Evolutionary conservation across 2,113 vertebrate genomes (phyloP).

Genomic region (Hippocampus barbouri): DNA sequence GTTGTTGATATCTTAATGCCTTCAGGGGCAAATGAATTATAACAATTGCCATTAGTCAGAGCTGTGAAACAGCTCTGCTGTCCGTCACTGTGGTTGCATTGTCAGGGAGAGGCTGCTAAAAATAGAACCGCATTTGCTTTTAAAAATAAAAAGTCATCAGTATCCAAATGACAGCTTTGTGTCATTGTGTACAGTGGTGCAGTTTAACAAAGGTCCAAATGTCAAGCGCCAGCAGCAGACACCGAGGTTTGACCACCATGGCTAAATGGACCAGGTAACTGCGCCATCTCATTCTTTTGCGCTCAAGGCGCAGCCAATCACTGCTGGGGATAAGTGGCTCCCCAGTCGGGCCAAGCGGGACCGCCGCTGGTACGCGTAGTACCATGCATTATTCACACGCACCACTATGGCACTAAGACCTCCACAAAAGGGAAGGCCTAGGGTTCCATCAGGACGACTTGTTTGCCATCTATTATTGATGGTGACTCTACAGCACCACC

Average conservation of each 20-base stretch:
- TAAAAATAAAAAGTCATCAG: constrained; percentile 68
- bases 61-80: constrained; percentile 6
- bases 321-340: constrained; percentile 59
- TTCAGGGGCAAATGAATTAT: neutral
- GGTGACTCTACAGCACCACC: constrained; percentile 63
- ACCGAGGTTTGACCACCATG: constrained; percentile 67
- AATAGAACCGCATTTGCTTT: constrained; percentile 60
- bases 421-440: constrained; percentile 68
- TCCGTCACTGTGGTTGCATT: constrained; percentile 38
- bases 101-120: constrained; percentile 13
- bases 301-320: constrained; percentile 66
- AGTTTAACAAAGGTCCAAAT: constrained; percentile 69
- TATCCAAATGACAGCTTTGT: constrained; percentile 68
- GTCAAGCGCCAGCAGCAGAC: constrained; percentile 59
- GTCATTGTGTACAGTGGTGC: constrained; percentile 59
- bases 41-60: neutral
- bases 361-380: constrained; percentile 60
- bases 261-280: constrained; percentile 75
- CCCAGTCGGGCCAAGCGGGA: constrained; percentile 55
- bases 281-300: constrained; percentile 69
- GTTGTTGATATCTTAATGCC: neutral
- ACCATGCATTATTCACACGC: constrained; percentile 73
- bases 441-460: constrained; percentile 69
- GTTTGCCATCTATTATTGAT: constrained; percentile 74
- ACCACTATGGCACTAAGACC: constrained; percentile 68